Percentiles rank a stretch among this genome's conserved stretches.
Conservation (phyloP, 2,797 vertebrate genomes). For the Cebuella pygmaea region DNA sequence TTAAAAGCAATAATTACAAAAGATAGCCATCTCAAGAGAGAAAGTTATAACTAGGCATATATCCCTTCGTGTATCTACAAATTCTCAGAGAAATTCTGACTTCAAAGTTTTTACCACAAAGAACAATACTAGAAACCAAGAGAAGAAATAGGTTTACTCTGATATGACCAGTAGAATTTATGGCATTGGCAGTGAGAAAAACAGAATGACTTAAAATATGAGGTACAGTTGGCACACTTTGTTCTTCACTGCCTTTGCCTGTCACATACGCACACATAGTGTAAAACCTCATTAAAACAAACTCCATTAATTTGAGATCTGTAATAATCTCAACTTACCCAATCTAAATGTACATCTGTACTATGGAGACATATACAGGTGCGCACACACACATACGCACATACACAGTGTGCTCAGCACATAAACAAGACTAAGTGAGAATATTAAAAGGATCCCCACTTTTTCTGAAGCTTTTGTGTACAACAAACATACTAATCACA, state of each 20-base stretch:
- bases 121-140: neutral
- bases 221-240: neutral
- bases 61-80: neutral
- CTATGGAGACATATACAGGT: neutral
- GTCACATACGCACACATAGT: neutral
- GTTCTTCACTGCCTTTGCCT: conserved; percentile 43
- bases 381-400: neutral
- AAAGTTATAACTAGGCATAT: neutral
- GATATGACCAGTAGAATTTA: neutral
- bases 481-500: conserved; percentile 50
- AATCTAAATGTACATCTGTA: neutral
- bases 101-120: conserved; percentile 19
- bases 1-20: conserved; percentile 45
- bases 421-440: conserved; percentile 32
- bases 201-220: conserved; percentile 45
- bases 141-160: conserved; percentile 10
- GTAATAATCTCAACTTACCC: neutral
- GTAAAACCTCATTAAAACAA: conserved; percentile 43
- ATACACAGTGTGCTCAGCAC: neutral
- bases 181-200: neutral
- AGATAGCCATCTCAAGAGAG: neutral
- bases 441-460: neutral
- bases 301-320: conserved; percentile 42
- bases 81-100: conserved; percentile 49
- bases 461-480: conserved; percentile 49